phyloP scores from a whole-genome alignment of 1,140 invertebrate genomes.

The Meloidogyne chitwoodi region DNA sequence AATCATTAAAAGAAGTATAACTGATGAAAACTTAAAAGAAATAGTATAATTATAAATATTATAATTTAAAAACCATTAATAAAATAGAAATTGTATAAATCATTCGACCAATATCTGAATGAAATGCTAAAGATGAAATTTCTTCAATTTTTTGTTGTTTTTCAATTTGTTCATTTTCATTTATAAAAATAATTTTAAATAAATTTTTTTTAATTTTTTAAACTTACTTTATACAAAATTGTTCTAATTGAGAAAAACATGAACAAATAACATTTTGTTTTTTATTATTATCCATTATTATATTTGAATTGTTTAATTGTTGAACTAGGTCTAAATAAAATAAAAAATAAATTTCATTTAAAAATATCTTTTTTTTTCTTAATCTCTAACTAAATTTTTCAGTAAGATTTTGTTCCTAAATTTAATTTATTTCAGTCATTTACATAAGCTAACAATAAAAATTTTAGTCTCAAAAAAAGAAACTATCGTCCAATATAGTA shows the following conservation, averaged over 20 bases:
- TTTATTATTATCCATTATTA: not conserved
- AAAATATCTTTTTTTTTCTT: too few species aligned
- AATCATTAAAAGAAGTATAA: constrained; percentile 40
- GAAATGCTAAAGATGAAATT: constrained; percentile 12
- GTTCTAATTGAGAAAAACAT: not conserved
- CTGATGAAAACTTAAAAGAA: constrained; percentile 25
- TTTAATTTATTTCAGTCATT: too few species aligned
- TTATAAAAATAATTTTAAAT: not conserved
- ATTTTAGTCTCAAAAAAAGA: too few species aligned
- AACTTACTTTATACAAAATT: not conserved
- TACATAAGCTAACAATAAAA: too few species aligned
- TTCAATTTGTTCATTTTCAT: not conserved
- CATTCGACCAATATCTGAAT: constrained; percentile 38
- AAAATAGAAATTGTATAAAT: constrained; percentile 41
- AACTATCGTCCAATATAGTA: too few species aligned
- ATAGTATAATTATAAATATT: not conserved
- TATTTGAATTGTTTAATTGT: not conserved
- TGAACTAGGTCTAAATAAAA: not conserved
- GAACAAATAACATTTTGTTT: not conserved
- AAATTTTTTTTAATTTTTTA: not conserved
- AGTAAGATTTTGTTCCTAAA: not conserved
- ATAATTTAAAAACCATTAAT: constrained; percentile 23
- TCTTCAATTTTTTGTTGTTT: not conserved
- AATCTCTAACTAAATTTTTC: too few species aligned
- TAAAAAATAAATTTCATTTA: too few species aligned